phyloP scores from a whole-genome alignment of 2,797 vertebrate species.

The Hoplostethus atlanticus region DNA sequence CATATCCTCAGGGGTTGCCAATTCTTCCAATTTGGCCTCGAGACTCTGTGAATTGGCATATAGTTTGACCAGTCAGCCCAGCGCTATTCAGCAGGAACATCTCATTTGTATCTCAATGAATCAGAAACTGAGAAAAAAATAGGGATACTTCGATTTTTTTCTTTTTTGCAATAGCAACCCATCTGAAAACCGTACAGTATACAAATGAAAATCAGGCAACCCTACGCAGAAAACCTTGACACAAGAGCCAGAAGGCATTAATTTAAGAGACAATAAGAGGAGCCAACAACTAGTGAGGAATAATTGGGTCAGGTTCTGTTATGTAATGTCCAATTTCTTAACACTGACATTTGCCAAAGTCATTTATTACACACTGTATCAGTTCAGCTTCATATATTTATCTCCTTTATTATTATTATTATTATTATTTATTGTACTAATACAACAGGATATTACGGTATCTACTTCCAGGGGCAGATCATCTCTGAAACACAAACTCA shows the following conservation, averaged over 20 bases:
- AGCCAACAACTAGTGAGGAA: not conserved
- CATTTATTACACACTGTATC: not conserved
- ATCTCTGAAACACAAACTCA: not conserved
- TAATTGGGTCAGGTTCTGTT: not conserved
- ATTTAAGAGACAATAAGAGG: not conserved
- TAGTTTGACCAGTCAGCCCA: conserved; percentile 41
- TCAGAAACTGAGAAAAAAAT: conserved; percentile 3
- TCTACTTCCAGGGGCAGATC: not conserved
- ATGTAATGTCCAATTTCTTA: not conserved
- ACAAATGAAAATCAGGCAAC: conserved; percentile 25
- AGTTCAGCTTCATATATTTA: not conserved
- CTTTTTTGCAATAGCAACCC: not conserved
- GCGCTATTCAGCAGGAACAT: conserved; percentile 35
- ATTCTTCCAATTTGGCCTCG: conserved; percentile 41
- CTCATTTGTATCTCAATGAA: conserved; percentile 38
- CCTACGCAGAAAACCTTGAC: not conserved
- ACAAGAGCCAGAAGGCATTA: conserved; percentile 10
- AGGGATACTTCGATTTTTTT: conserved; percentile 23
- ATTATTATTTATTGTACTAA: not conserved
- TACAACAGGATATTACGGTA: not conserved
- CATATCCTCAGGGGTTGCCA: conserved; percentile 55
- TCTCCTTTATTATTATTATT: not conserved
- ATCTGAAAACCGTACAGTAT: conserved; percentile 17
- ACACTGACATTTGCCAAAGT: too few species aligned
- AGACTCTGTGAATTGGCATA: conserved; percentile 40